These are phyloP conservation scores for Caenorhabditis parvicauda DNA, from an alignment of 2,888 invertebrate species.

Conservation along the genomic window DNA sequence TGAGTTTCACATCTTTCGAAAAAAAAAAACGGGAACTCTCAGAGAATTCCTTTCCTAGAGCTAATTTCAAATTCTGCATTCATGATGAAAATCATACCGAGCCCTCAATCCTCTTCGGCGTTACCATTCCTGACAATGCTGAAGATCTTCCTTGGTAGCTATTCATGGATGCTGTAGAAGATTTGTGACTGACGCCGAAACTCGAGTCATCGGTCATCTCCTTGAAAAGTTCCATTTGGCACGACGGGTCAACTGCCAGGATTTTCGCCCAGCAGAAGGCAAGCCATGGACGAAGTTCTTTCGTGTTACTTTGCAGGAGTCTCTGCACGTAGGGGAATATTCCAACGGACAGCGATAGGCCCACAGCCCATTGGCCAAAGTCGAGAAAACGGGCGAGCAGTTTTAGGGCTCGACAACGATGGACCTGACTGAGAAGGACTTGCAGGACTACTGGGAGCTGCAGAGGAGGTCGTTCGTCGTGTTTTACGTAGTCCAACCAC, in stretches of 20 bases:
- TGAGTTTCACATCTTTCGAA: too few species aligned
- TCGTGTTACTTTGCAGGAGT: conserved; percentile 75
- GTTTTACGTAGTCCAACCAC: conserved; percentile 81
- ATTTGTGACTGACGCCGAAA: too few species aligned
- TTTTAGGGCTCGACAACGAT: conserved; percentile 89
- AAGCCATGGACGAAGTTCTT: conserved; percentile 84
- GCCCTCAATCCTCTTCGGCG: too few species aligned
- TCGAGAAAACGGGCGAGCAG: conserved; percentile 87
- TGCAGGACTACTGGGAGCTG: conserved; percentile 95
- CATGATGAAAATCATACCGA: too few species aligned
- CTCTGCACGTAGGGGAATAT: conserved; percentile 95
- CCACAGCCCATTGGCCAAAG: conserved; percentile 89
- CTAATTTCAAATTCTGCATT: too few species aligned
- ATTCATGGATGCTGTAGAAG: too few species aligned
- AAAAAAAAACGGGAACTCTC: too few species aligned
- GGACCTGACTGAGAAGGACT: conserved; percentile 70
- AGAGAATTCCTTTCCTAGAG: too few species aligned
- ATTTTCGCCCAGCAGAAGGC: conserved; percentile 98
- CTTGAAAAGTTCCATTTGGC: conserved; percentile 79
- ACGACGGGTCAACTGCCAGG: conserved; percentile 88
- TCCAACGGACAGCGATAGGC: conserved; percentile 81
- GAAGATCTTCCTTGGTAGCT: too few species aligned
- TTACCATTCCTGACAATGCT: too few species aligned
- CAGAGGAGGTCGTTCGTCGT: conserved; percentile 79
- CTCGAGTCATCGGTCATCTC: conserved; percentile 35